Evolutionary conservation across 2,797 vertebrate genomes (phyloP), one percentile per base, ranked within the genome.

Genomic region (Odontamblyopus lacepedii): DNA sequence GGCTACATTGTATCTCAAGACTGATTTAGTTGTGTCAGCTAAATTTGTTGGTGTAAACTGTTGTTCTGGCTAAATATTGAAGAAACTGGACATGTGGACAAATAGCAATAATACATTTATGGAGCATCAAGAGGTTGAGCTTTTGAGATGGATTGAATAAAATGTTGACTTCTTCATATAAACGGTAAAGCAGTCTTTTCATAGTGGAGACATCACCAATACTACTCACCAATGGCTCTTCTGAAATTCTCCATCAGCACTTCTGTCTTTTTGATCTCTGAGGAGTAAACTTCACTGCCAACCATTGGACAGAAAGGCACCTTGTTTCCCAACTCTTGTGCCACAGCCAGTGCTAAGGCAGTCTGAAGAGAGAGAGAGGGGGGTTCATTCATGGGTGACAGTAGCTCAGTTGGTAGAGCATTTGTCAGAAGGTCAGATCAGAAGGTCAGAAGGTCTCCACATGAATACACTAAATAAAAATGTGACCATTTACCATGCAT

Each of bases 291-390:
- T 78, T 99, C 98, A 69, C 98, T 99, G 71, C 98, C 98, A 72
- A 99, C 97, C 97, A 99, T 99, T 0, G 98, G 98, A 82, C 98
- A 99, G 89, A 99, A 99, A 1, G 98, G 98, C 68, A 99, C 97
- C 85, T 99, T 99, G 86, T 96, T 99, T 35, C 98, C 98, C 86
- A 99, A 84, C 69, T 99, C 98, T 84, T 99, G 98, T 53, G 98
- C 97, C 85, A 99, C 95, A 56, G 98, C 98, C 84, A 99, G 88
- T 32, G 98, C 98, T 4, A 99, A 91, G 68, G 98, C 98, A 27
- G 98, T 99, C 98, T 99, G 77, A 1, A 63, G 12, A 67, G 15
- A 48, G 12, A 48, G 13, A 4, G 44, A 48, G 23, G 23, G 23
- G 23, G 23, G 23, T 23, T 23, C 23, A 23, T 23, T 23, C 23